These are phyloP conservation scores for Caenorhabditis elegans DNA, from an alignment of 1,140 invertebrate species.

Conservation along the genomic window DNA sequence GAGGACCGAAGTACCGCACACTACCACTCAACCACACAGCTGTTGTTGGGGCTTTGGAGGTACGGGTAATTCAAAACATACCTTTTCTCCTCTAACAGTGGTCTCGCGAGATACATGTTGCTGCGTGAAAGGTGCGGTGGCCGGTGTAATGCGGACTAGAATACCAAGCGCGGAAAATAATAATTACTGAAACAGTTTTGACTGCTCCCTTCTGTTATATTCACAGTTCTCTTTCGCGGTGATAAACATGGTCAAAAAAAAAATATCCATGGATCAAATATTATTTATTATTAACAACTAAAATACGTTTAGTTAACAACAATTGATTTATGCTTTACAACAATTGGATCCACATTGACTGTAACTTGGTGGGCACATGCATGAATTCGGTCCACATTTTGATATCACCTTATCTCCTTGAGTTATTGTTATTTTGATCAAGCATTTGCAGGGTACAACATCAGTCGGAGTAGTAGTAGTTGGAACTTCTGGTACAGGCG, in stretches of 20 bases:
- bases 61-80: neutral
- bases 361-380: neutral
- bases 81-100: no score
- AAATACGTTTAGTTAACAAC: neutral
- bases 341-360: conserved; percentile 1
- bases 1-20: neutral
- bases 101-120: no score
- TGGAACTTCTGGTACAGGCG: neutral
- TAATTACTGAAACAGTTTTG: no score
- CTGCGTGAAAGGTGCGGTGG: no score
- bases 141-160: no score
- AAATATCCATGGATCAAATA: neutral
- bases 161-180: no score
- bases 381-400: neutral
- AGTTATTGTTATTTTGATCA: neutral
- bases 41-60: neutral
- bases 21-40: neutral
- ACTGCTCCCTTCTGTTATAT: no score
- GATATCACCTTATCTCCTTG: neutral
- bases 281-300: neutral
- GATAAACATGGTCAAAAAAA: no score
- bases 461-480: neutral
- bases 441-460: neutral
- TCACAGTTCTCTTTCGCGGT: no score
- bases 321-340: neutral